Evolutionary conservation across 2,888 invertebrate species (phyloP), one percentile per base, ranked within the genome.

Genomic region (Cheilosia urbana): DNA sequence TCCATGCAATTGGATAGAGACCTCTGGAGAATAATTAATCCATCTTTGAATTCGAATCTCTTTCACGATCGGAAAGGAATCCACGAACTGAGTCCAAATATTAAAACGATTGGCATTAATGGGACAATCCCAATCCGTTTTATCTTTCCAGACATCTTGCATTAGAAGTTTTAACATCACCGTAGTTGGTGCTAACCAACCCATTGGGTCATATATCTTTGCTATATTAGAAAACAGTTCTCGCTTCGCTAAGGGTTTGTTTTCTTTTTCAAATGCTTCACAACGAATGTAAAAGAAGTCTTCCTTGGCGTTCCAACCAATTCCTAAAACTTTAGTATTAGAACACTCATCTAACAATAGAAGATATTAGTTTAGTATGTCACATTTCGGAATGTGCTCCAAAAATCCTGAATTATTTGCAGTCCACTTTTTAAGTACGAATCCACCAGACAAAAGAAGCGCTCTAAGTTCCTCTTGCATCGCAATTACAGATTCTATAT

Each of bases 141-240:
- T 60, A 42, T 81, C 66, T 6, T 42, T 37, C 80, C 82, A 87
- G 19, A 87, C 72, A 27, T 87, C 62, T 40, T 87, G 79, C 84
- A 84, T 87, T 0, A 84, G 11, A 11, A 87, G 79, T 68, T 80
- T 84, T 7, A 85, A 53, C 0, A 79, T 1, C 9, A 87, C 37
- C 19, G 76, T 68, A 0, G 72, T 51, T 2, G 87, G 83, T 6
- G 80, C 75, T 21, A 87, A 13, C 77, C 85, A 87, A 17, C 79
- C 75, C 0, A 69, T 62, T 24, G 79, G 85, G 62, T 78, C 82
- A 27, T 78, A 88, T 1, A 88, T 34, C 24, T 78, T 87, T 0
- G 85, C 73, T 9, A 87, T 88, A 11, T 49, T 57, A 2, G 87
- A 83, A 6, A 87, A 68, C 5, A 24, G 24, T 24, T 24, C 24